Evolutionary conservation across 2,888 invertebrate species (phyloP), one percentile per base, ranked within the genome.

Genomic region (Corbicula japonica): DNA sequence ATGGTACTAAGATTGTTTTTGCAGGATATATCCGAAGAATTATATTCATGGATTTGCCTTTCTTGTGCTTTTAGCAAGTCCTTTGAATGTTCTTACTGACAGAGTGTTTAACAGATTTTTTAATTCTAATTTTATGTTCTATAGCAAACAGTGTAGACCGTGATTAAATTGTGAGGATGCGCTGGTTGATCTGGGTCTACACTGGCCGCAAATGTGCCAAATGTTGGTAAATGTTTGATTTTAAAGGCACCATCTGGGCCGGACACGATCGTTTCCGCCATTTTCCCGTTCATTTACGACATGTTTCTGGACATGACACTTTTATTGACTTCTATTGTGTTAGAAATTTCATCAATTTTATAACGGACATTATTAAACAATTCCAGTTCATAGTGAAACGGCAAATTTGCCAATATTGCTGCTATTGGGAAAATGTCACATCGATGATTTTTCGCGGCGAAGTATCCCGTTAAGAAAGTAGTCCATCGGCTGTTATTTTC

Each of bases 251-350:
- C 58, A 58, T 34, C 58, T 58, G 58, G 58, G 2, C 58, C 35
- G 58, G 58, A 35, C 35, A 8, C 38, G 58, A 12, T 23, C 23
- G 21, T 58, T 58, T 58, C 58, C 30, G 30, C 35, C 34, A 58
- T 1, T 58, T 58, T 58, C 35, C 58, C 23, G 4, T 35, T 58
- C 58, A 58, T 52, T 52, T 26, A 26, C 52, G 52, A 26, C 52
- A 52, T 52, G 52, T 52, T 50, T 35, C 65, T 65, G 1, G 65
- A n/a, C 52, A 38, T 76, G 69, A 38, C 66, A 74, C 8, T 21
- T 72, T 73, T 65, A 73, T 73, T 65, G 56, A 73, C 63, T 73
- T 63, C 63, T 63, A 56, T 73, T 71, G 62, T 71, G 50, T 38
- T 30, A 38, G 44, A 52, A 34, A 41, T 23, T 62, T 52, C 71